Evolutionary conservation across 2,797 vertebrate species (phyloP).

Genomic region (Anabas testudineus): DNA sequence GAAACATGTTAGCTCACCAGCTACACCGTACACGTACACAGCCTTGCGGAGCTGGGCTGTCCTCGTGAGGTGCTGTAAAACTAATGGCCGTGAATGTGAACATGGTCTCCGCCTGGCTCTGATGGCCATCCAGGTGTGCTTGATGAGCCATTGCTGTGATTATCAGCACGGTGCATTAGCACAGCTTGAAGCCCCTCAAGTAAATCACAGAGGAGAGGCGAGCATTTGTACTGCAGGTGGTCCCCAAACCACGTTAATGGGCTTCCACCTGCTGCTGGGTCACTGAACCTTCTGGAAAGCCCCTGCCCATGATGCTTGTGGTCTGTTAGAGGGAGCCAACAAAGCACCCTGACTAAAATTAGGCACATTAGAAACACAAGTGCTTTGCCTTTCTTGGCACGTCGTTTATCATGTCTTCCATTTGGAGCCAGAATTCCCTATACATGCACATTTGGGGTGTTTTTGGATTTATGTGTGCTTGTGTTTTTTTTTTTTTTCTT

Average conservation of each 20-base stretch:
- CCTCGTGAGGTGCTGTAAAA: slow-evolving; percentile 72
- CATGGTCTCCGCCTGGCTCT: slow-evolving; percentile 68
- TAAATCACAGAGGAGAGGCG: slow-evolving; percentile 75
- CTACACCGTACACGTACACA: slow-evolving; percentile 31
- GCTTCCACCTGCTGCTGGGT: slow-evolving; percentile 80
- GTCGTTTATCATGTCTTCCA: slow-evolving; percentile 66
- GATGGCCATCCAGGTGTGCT: slow-evolving; percentile 81
- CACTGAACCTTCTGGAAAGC: slow-evolving; percentile 74
- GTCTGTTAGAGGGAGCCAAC: slow-evolving; percentile 46
- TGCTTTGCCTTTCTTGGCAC: slow-evolving; percentile 57
- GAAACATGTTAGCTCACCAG: slow-evolving; percentile 45
- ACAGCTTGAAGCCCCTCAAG: slow-evolving; percentile 78
- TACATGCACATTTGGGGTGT: slow-evolving; percentile 31
- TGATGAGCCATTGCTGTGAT: slow-evolving; percentile 84
- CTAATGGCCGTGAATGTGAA: slow-evolving; percentile 82
- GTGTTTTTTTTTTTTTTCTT: slow-evolving; percentile 34
- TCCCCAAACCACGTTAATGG: slow-evolving; percentile 79
- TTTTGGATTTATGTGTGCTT: slow-evolving; percentile 44
- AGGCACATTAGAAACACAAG: slow-evolving; percentile 58
- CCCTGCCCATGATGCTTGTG: slow-evolving; percentile 44
- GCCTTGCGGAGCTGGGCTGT: slow-evolving; percentile 30
- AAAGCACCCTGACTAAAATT: slow-evolving; percentile 57
- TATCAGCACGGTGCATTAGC: slow-evolving; percentile 79
- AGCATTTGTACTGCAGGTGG: slow-evolving; percentile 78
- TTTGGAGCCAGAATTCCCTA: slow-evolving; percentile 50